Percentiles rank a stretch among this genome's conserved stretches.
Evolutionary conservation across 2,797 vertebrate species (phyloP).

Genomic region (Pseudocheirus occidentalis): DNA sequence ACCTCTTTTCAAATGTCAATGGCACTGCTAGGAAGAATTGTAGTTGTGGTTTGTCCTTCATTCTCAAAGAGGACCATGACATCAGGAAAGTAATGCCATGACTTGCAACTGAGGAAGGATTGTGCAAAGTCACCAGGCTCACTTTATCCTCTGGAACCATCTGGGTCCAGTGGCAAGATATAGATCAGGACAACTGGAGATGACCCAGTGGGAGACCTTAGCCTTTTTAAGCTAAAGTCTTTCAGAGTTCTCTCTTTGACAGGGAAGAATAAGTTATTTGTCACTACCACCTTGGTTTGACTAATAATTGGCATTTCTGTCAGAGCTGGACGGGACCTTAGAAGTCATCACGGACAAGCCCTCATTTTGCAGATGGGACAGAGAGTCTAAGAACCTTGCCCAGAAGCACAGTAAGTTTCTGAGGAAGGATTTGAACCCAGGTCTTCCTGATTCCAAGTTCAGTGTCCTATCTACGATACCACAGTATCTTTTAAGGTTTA

Average conservation of each 20-base stretch:
- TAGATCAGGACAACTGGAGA: no score
- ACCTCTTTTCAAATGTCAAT: not conserved
- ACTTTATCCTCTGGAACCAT: no score
- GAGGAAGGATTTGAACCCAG: not conserved
- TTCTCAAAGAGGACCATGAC: no score
- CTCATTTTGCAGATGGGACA: not conserved
- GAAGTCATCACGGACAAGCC: not conserved
- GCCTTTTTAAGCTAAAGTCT: no score
- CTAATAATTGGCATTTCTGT: not conserved
- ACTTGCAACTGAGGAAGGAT: no score
- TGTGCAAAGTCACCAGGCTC: no score
- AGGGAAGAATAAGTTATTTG: not conserved
- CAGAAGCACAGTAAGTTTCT: not conserved
- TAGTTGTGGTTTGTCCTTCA: no score
- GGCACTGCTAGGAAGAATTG: no score
- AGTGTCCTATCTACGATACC: not conserved
- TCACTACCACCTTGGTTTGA: not conserved
- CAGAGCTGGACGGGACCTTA: not conserved
- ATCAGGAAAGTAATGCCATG: no score
- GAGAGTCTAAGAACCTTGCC: not conserved
- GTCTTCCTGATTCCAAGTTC: not conserved
- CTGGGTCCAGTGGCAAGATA: no score
- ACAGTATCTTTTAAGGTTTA: not conserved
- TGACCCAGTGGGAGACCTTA: no score
- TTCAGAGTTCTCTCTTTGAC: no score